A percentile compares a stretch with the other conserved stretches of the same genome.
Conservation (phyloP, 2,888 invertebrate genomes). For the Eudasyphora cyanicolor region DNA sequence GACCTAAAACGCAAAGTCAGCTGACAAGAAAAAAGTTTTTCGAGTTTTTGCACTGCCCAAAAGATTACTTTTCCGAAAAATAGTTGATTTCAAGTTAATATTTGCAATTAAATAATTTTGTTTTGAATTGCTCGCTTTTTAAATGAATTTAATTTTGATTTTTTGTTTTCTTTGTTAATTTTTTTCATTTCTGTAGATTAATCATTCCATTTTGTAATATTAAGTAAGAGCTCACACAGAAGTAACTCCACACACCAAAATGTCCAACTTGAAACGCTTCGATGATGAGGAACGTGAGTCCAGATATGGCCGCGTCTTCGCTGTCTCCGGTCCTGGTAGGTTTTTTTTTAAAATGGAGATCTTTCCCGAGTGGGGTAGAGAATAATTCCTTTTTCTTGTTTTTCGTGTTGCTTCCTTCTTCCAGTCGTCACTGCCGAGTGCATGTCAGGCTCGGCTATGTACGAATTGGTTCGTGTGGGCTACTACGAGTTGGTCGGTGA, state of each 20-base stretch:
- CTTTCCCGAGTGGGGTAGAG: too few relatives aligned
- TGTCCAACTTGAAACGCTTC: constrained; percentile 87
- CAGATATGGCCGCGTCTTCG: constrained; percentile 95
- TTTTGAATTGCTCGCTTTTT: not conserved
- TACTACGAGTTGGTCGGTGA: constrained; percentile 99
- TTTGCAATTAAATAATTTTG: not conserved
- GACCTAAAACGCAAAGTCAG: constrained; percentile 62
- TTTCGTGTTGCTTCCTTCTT: constrained; percentile 62
- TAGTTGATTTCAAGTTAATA: constrained; percentile 35
- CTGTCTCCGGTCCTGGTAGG: constrained; percentile 98
- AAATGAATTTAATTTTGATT: not conserved
- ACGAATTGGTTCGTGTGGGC: constrained; percentile 99
- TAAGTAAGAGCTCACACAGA: constrained; percentile 22
- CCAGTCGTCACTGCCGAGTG: constrained; percentile 99
- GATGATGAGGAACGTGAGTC: constrained; percentile 92
- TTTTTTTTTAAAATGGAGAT: constrained; percentile 5
- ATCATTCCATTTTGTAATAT: constrained; percentile 60
- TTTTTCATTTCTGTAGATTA: constrained; percentile 39
- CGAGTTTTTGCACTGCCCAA: not conserved
- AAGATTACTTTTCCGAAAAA: constrained; percentile 31
- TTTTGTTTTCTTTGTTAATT: too few relatives aligned
- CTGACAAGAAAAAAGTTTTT: constrained; percentile 54
- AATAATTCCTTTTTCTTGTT: not conserved
- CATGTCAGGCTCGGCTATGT: constrained; percentile 99
- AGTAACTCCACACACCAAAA: constrained; percentile 73